A percentile compares a stretch with the other conserved stretches of the same genome.
These are phyloP conservation scores for Sebastes umbrosus DNA, from an alignment of 2,797 vertebrate genomes.

Conservation along the genomic window DNA sequence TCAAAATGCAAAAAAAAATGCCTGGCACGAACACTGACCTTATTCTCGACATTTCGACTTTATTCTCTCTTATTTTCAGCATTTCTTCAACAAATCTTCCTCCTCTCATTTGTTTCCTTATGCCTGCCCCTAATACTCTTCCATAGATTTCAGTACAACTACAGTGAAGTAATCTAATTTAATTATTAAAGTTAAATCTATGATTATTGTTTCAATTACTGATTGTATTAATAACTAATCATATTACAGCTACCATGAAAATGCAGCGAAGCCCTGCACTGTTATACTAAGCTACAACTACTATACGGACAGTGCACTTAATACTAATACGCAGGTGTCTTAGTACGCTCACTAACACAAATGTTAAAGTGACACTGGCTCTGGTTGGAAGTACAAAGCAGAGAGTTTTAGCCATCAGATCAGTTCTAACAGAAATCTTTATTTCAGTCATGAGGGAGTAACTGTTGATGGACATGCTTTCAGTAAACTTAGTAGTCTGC, in stretches of 20 bases:
- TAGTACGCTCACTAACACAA: neutral
- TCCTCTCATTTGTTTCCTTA: no score
- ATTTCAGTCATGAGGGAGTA: neutral
- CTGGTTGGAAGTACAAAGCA: neutral
- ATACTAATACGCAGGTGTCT: neutral
- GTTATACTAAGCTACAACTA: no score
- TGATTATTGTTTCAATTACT: neutral
- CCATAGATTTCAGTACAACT: no score
- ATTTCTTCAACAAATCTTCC: no score
- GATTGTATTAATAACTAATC: neutral
- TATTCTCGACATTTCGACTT: no score
- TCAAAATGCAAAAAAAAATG: no score
- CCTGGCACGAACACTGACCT: no score
- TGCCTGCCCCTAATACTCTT: no score
- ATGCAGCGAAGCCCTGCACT: neutral
- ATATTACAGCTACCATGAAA: neutral
- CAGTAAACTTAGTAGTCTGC: neutral
- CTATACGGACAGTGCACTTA: neutral
- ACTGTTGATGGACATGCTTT: neutral
- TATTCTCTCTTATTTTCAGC: no score
- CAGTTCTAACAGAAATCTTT: neutral
- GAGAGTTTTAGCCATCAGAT: neutral
- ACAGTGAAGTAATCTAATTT: neutral
- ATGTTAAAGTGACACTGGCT: neutral
- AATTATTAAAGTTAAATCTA: neutral